phyloP scores from a whole-genome alignment of 1,140 invertebrate species.

The Eubasilissa regina region DNA sequence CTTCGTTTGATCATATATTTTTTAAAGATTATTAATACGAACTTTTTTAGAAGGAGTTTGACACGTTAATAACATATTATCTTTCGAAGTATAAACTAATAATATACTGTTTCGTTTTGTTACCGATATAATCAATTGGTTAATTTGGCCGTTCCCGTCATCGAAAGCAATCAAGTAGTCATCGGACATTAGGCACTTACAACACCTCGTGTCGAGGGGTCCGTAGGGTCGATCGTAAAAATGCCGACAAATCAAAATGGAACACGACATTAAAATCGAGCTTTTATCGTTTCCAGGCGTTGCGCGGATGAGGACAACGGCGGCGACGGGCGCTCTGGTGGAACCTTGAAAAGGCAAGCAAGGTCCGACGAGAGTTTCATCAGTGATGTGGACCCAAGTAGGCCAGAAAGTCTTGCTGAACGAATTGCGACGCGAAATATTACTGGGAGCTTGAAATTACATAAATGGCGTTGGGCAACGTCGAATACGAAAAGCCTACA shows the following conservation, averaged over 20 bases:
- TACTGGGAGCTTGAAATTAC: slow-evolving; percentile 5
- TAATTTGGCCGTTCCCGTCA: no score
- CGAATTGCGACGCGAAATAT: slow-evolving; percentile 19
- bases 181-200: background rate
- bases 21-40: no score
- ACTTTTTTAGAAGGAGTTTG: no score
- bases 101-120: no score
- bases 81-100: no score
- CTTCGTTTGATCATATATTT: no score
- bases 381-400: slow-evolving; percentile 11
- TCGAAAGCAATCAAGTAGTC: background rate
- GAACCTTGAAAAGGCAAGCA: background rate
- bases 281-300: slow-evolving; percentile 13
- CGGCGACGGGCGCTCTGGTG: background rate
- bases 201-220: slow-evolving; percentile 1
- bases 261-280: slow-evolving; percentile 18
- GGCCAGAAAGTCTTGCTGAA: slow-evolving; percentile 19
- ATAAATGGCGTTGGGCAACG: slow-evolving; percentile 15
- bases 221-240: slow-evolving; percentile 11
- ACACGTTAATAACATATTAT: no score
- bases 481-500: no score
- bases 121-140: no score
- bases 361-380: background rate
- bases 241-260: slow-evolving; percentile 15
- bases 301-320: background rate